Evolutionary conservation across 2,888 invertebrate species (phyloP), one percentile per base, ranked within the genome.

Genomic region (Thysanoteuthis rhombus): DNA sequence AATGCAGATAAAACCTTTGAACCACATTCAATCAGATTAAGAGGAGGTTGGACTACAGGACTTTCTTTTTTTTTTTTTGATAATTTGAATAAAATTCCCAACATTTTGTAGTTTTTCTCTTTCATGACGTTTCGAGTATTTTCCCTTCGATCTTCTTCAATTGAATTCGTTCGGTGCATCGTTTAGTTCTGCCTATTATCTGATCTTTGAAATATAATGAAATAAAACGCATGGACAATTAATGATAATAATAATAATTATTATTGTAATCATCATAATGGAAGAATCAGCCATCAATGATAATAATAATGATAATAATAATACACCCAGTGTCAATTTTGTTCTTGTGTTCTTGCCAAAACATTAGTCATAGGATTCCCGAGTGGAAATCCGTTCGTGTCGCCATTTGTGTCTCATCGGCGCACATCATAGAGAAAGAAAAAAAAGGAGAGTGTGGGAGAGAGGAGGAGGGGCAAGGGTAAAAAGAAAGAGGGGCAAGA

Each of bases 401-500:
- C 75, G 75, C n/a, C 75, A 36, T 75, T n/a, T n/a, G 75, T 75
- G 75, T 75, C 75, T 75, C 75, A 75, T 75, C 75, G 75, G n/a
- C n/a, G 75, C 75, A 36, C 75, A n/a, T 75, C 75, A n/a, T n/a
- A n/a, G 36, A 75, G n/a, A 19, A n/a, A 75, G 22, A 22, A 25
- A 52, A 52, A 45, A 45, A 19, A 19, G 19, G 45, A 12, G 19
- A 45, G 45, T 16, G 4, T 12, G 8, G 58, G 32, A 25, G 32
- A 25, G 32, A 8, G 58, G 58, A 28, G 52, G 75, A 32, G 8
- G 32, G 32, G 10, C 10, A 75, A n/a, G 75, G 6, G 8, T 8
- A n/a, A 25, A n/a, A 19, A n/a, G 5, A 1, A 16, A 12, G n/a
- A 4, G 75, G 0, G 4, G n/a, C 1, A 1, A n/a, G 22, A 10